These are phyloP conservation scores for Drosophila malerkotliana DNA, from an alignment of 1,140 invertebrate species.

Conservation along the genomic window DNA sequence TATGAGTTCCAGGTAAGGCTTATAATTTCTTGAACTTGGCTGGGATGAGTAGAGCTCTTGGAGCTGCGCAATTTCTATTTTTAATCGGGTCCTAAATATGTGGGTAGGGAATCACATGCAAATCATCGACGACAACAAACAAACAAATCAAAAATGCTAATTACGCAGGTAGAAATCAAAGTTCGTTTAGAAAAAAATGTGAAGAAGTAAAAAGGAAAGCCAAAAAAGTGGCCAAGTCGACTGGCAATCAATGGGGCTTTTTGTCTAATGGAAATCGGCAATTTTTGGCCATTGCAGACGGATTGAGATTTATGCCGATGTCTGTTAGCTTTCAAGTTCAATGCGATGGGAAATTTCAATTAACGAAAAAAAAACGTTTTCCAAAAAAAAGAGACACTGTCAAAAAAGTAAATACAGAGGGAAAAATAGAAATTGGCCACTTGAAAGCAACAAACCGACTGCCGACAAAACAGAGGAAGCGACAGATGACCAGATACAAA, in stretches of 20 bases:
- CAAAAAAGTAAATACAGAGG: constrained; percentile 1
- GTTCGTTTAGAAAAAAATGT: constrained; percentile 26
- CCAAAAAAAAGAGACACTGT: not conserved
- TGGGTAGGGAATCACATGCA: constrained; percentile 20
- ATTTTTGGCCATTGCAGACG: constrained; percentile 38
- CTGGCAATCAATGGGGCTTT: constrained; percentile 48
- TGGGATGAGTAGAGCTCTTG: constrained; percentile 15
- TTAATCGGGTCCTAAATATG: constrained; percentile 10
- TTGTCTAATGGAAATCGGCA: constrained; percentile 54
- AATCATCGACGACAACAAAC: constrained; percentile 15
- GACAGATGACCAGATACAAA: constrained; percentile 29
- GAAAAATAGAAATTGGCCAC: constrained; percentile 68
- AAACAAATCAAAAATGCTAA: constrained; percentile 48
- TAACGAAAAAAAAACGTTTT: constrained; percentile 33
- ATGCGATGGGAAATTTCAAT: constrained; percentile 74
- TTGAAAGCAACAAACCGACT: constrained; percentile 72
- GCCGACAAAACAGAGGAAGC: constrained; percentile 47
- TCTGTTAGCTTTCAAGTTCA: constrained; percentile 65
- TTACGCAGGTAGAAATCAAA: constrained; percentile 53
- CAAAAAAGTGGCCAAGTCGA: constrained; percentile 40
- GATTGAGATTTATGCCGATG: constrained; percentile 52
- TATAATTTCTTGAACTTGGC: not conserved
- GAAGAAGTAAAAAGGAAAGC: constrained; percentile 32
- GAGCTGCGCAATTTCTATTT: constrained; percentile 44
- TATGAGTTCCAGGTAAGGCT: constrained; percentile 23